Base-by-base conservation (phyloP, 2,888 invertebrate species). In the Leptinotarsa juncta region DNA sequence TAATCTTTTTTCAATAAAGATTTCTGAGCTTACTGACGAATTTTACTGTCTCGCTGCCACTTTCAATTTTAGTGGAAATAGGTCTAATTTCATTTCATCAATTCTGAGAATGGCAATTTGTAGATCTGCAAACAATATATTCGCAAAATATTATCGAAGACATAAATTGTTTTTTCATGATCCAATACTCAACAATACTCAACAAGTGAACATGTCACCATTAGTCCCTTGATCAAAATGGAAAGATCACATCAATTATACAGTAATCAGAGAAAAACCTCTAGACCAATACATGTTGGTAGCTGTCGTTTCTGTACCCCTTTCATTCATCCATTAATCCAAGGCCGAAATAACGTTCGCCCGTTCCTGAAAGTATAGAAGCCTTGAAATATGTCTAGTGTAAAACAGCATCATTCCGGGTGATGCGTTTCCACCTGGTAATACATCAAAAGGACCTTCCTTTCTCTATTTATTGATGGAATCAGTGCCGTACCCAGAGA, bases 401-500 rank as follows among this genome's bases (percentile, higher is more conserved):
- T 78, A 81, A 81, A 80, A 81, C 73, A 79, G 76, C 70, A 77
- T 82, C 78, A 81, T 81, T 80, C 79, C 79, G 72, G 80, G 69
- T 72, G 78, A 78, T 77, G 73, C 69, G 71, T 70, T 73, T 70
- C 75, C 72, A 78, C 78, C 78, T 77, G 77, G 69, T 60, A 75
- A 70, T 72, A 60, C 55, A 72, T 62, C 62, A 62, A 62, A 62
- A 62, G 62, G 62, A 62, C 32, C 4, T 32, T 16, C 16, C 32
- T 62, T 62, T 26, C 62, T 62, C 26, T 62, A 62, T 42, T 62
- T 62, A 62, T 62, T 62, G 62, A 62, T 26, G 42, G 26, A 62
- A 62, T 62, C 62, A 26, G 62, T 26, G 62, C 16, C 62, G 32
- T 42, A 62, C 42, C 16, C 4, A 51, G 15, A 5, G 0, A 51